Conservation (phyloP, 2,113 vertebrate genomes). For the Semicossyphus pulcher region DNA sequence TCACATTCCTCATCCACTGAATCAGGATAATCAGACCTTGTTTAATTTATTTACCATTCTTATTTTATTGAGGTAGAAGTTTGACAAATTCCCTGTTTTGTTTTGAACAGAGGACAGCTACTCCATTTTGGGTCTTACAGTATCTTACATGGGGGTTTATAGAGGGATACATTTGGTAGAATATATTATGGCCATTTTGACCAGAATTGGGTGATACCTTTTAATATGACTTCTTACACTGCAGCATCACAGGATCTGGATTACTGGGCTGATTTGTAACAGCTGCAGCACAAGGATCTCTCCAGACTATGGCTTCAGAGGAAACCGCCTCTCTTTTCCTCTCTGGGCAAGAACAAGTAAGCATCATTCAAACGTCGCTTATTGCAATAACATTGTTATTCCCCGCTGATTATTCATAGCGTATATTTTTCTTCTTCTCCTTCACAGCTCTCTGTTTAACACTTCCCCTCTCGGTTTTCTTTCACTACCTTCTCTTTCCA, state of each 20-base stretch:
- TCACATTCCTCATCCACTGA: conserved; percentile 16
- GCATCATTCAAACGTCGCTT: neutral
- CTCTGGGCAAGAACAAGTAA: conserved; percentile 18
- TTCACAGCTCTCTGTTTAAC: conserved; percentile 30
- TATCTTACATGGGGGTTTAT: neutral
- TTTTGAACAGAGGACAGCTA: too few relatives aligned
- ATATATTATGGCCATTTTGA: neutral
- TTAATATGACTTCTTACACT: neutral
- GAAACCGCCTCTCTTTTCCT: neutral
- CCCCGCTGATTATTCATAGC: neutral
- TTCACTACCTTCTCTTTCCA: neutral
- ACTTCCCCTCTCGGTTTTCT: neutral
- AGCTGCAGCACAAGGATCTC: neutral
- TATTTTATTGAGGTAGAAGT: too few relatives aligned
- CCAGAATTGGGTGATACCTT: neutral
- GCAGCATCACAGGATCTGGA: conserved; percentile 14
- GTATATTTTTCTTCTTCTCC: neutral
- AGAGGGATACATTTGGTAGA: neutral
- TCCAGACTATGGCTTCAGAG: conserved; percentile 38
- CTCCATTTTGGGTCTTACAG: too few relatives aligned
- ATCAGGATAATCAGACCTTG: neutral
- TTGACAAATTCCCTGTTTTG: too few relatives aligned
- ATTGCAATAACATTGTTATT: neutral
- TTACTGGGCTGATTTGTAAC: conserved; percentile 5
- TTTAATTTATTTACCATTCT: neutral